phyloP scores from a whole-genome alignment of 2,113 vertebrate genomes.

The Pluvianellus socialis region DNA sequence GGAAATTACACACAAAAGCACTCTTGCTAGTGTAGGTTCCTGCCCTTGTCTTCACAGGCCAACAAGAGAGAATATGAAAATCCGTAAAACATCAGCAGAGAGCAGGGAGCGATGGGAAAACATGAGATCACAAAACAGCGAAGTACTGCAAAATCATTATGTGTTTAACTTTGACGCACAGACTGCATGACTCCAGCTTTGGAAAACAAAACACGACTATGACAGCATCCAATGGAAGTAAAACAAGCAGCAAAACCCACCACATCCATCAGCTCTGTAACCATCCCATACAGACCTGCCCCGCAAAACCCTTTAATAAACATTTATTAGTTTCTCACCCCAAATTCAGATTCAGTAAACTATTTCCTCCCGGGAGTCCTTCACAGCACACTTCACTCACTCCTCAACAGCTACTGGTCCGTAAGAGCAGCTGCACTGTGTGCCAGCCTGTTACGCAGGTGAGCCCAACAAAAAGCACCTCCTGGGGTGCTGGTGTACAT shows the following conservation, averaged over 20 bases:
- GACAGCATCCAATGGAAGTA: neutral
- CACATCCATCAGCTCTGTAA: neutral
- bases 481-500: neutral
- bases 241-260: neutral
- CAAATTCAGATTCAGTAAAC: neutral
- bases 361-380: neutral
- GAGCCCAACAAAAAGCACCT: neutral
- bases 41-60: neutral
- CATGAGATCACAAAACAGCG: neutral
- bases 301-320: neutral
- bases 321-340: neutral
- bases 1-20: neutral
- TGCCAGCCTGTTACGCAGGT: neutral
- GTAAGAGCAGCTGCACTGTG: neutral
- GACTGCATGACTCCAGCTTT: neutral
- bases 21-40: neutral
- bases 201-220: neutral
- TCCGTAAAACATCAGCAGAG: neutral
- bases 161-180: neutral
- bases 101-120: neutral
- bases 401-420: neutral
- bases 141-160: neutral
- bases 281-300: neutral
- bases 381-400: neutral
- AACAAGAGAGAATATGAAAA: neutral